Evolutionary conservation across 2,888 invertebrate species (phyloP).

Genomic region (Idaea aversata): DNA sequence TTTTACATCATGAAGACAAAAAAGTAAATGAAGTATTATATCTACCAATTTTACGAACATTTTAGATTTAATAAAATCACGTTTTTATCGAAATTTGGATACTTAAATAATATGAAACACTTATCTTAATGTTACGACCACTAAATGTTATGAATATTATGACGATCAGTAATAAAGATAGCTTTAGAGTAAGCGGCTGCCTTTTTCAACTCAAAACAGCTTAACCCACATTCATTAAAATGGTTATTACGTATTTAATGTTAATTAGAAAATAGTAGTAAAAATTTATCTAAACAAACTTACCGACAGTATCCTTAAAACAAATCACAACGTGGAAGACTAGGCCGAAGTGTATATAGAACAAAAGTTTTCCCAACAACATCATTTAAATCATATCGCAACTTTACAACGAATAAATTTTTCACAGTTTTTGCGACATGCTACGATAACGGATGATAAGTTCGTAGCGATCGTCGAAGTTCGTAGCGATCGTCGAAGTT

Average conservation of each 20-base stretch:
- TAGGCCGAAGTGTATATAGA: slow-evolving; percentile 76
- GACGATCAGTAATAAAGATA: slow-evolving; percentile 29
- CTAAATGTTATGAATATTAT: slow-evolving; percentile 16
- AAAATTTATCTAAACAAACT: slow-evolving; percentile 33
- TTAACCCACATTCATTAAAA: not conserved
- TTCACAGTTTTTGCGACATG: slow-evolving; percentile 55
- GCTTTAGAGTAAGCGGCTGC: slow-evolving; percentile 19
- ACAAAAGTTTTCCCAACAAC: slow-evolving; percentile 76
- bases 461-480: slow-evolving; percentile 36
- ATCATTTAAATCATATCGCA: slow-evolving; percentile 74
- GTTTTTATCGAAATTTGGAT: not conserved
- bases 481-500: slow-evolving; percentile 50
- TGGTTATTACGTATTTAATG: not conserved
- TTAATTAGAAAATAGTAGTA: not conserved
- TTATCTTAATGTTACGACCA: slow-evolving; percentile 7
- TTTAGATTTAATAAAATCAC: not conserved
- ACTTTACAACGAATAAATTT: slow-evolving; percentile 39
- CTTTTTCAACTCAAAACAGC: slow-evolving; percentile 10
- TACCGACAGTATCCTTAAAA: slow-evolving; percentile 75
- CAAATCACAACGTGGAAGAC: slow-evolving; percentile 79
- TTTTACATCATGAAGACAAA: not conserved
- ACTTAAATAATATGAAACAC: not conserved
- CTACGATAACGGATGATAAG: slow-evolving; percentile 20
- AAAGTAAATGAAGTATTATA: not conserved
- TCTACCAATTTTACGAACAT: not conserved